Conservation (phyloP, 2,113 vertebrate genomes). For the Sardina pilchardus region DNA sequence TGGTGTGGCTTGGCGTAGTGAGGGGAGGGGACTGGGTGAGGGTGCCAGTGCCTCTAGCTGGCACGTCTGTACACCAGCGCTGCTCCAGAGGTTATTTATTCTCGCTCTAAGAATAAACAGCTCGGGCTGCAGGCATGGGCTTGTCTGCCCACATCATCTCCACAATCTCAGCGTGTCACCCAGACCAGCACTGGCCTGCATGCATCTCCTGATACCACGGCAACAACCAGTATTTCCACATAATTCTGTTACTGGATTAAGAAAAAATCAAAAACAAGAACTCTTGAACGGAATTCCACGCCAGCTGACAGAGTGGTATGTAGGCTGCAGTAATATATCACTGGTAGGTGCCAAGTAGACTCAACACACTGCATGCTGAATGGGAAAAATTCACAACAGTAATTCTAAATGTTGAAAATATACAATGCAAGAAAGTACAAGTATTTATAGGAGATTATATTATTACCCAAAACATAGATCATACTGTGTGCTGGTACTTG, state of each 20-base stretch:
- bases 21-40: neutral
- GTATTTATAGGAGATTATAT: neutral
- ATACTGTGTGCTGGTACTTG: neutral
- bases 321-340: neutral
- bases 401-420: neutral
- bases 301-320: neutral
- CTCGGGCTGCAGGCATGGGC: neutral
- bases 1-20: too few species aligned
- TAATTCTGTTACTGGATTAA: neutral
- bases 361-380: neutral
- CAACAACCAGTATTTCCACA: constrained; percentile 3
- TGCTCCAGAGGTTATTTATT: neutral
- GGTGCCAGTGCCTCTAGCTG: too few species aligned
- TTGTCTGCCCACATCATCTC: neutral
- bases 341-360: neutral
- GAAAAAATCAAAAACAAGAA: neutral
- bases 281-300: neutral
- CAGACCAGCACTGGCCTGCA: neutral
- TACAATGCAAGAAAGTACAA: neutral
- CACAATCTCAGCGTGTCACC: neutral
- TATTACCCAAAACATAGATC: neutral
- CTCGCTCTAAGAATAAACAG: neutral
- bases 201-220: neutral
- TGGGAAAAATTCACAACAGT: neutral
- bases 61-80: neutral